Conservation (phyloP, 2,888 invertebrate species). For the Callosobruchus maculatus region DNA sequence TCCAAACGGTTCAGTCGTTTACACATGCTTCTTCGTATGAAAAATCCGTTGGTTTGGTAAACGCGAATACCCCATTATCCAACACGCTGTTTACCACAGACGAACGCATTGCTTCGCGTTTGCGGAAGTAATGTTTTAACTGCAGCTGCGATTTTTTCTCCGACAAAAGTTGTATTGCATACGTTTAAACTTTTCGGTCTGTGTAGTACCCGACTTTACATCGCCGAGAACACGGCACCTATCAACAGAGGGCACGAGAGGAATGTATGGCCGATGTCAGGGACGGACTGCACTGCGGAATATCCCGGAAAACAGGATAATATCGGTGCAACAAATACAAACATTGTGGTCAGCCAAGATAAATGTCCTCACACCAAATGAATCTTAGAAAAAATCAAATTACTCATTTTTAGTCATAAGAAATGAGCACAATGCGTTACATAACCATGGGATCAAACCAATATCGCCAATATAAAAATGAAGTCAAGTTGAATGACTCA, state of each 20-base stretch:
- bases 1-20: neutral
- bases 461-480: too few relatives aligned
- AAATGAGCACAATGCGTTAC: too few relatives aligned
- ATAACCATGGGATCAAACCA: too few relatives aligned
- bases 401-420: too few relatives aligned
- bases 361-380: too few relatives aligned
- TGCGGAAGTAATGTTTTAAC: neutral
- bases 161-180: neutral
- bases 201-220: neutral
- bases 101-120: neutral
- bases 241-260: neutral
- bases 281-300: too few relatives aligned
- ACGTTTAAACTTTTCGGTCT: neutral
- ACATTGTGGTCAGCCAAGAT: too few relatives aligned
- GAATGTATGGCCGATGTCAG: neutral
- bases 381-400: too few relatives aligned
- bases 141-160: neutral
- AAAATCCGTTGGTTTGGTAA: neutral
- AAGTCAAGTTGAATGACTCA: too few relatives aligned
- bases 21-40: neutral
- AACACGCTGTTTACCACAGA: neutral
- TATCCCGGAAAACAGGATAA: too few relatives aligned
- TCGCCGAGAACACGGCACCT: neutral
- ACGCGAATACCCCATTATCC: neutral
- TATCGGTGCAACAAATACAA: too few relatives aligned